Base-by-base conservation (phyloP, 2,888 invertebrate genomes). In the Bugulina stolonifera region DNA sequence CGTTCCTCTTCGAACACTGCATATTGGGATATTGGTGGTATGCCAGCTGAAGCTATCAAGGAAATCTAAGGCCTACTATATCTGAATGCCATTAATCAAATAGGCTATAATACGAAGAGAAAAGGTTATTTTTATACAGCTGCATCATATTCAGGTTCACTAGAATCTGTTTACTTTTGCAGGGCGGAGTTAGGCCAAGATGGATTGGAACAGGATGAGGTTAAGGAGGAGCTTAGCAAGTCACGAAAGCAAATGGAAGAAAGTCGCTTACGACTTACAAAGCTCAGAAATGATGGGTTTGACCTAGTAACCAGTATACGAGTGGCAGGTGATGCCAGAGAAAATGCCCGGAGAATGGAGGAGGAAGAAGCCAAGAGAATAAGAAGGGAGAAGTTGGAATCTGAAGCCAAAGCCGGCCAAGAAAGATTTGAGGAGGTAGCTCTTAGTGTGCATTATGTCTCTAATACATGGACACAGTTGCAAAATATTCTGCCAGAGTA, bases 401-500 rank as follows among this genome's bases (percentile, higher is more conserved):
- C 81, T 73, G 84, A 85, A 73, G 80, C 81, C 2, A 85, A 84
- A 74, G 80, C 81, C 35, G 82, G 81, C 32, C 76, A 80, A 69
- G 84, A 84, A 72, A 80, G 81, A 73, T 83, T 84, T 80, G 84
- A 84, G 73, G 84, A 84, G 78, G 83, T 84, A 73, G 75, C n/a
- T n/a, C n/a, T 73, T 32, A 52, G 18, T 18, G 32, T 34, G 70
- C 54, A 57, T 57, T 14, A n/a, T n/a, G n/a, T n/a, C n/a, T n/a
- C n/a, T n/a, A n/a, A n/a, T n/a, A n/a, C n/a, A n/a, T n/a, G n/a
- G n/a, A n/a, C n/a, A n/a, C n/a, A n/a, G n/a, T n/a, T n/a, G n/a
- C n/a, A n/a, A n/a, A n/a, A n/a, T n/a, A n/a, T n/a, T n/a, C n/a
- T n/a, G n/a, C n/a, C n/a, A n/a, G n/a, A n/a, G n/a, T n/a, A n/a